Base-by-base conservation (phyloP, 37 sponge, comb jelly and placozoan genomes). In the Ephydatia muelleri region DNA sequence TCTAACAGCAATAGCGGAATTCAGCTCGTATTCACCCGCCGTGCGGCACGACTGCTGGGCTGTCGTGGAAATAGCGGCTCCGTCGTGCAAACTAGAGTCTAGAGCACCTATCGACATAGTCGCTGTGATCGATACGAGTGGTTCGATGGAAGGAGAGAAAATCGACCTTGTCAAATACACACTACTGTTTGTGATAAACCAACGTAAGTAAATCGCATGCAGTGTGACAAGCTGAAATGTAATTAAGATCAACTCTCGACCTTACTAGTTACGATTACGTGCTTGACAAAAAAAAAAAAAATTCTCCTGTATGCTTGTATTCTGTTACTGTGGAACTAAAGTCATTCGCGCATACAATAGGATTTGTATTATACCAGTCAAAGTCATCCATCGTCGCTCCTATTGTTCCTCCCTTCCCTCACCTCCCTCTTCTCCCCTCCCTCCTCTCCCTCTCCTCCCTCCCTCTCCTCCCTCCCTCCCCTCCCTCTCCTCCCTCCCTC, bases 41-140 rank as follows among this genome's bases (percentile, higher is more conserved):
- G 49, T n/a, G 22, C 69, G 66, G 49, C 92, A 83, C 64, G 49
- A 40, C 28, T 85, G 94, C 66, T 96, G 96, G 96, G 91, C 88
- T 1, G 80, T 87, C 9, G 78, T 79, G 43, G 85, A 82, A 65
- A 64, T 97, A 47, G 72, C 69, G 23, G 94, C 97, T 3, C 97
- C 97, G 1, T 68, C 88, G 25, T 92, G 84, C 88, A 89, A 97
- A 78, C 88, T 87, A 0, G 81, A 78, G 30, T 49, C 87, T 0
- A 80, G 97, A 27, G 79, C 90, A 11, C 77, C 92, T 2, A 85
- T 97, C 34, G 97, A 97, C 40, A 89, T 97, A 26, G 94, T 92
- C 4, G 97, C 97, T 14, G 97, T 97, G 0, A 93, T 97, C 26
- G 97, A 97, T 74, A 74, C 84, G 65, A 94, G 95, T 57, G 94